These are phyloP conservation scores for Archaeoteleia sp. DNA, from an alignment of 2,888 invertebrate genomes.

Conservation along the genomic window DNA sequence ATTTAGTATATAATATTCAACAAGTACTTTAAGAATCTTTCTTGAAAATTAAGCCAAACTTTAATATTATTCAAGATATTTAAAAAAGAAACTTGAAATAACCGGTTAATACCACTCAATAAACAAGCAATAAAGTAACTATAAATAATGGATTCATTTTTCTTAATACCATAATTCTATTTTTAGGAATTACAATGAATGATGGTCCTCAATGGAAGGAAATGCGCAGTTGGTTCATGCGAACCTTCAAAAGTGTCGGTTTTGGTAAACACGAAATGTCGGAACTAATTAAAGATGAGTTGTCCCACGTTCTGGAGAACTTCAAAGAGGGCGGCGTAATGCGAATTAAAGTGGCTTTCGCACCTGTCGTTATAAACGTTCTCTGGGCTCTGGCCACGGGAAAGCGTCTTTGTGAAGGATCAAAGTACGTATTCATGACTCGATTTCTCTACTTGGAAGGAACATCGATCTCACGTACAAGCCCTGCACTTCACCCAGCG, in stretches of 20 bases:
- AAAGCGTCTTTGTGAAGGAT: slow-evolving; percentile 55
- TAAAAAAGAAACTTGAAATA: too few relatives aligned
- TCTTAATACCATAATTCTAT: too few relatives aligned
- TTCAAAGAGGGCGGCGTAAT: slow-evolving; percentile 62
- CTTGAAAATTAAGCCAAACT: too few relatives aligned
- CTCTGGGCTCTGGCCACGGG: slow-evolving; percentile 80
- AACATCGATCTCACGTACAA: slow-evolving; percentile 15
- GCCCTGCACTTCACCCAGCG: slow-evolving; percentile 18
- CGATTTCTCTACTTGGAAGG: slow-evolving; percentile 13
- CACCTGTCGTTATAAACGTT: slow-evolving; percentile 80
- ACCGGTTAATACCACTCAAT: too few relatives aligned
- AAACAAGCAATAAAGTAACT: too few relatives aligned
- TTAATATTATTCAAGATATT: too few relatives aligned
- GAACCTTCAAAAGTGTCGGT: slow-evolving; percentile 77
- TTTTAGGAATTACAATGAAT: slow-evolving; percentile 78
- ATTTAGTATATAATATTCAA: too few relatives aligned
- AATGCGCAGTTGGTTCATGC: slow-evolving; percentile 77
- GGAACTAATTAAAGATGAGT: slow-evolving; percentile 77
- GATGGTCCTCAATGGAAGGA: slow-evolving; percentile 79
- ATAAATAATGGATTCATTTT: too few relatives aligned
- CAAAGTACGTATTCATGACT: slow-evolving; percentile 54
- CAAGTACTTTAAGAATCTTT: too few relatives aligned
- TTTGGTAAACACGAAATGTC: slow-evolving; percentile 78
- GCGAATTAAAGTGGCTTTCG: slow-evolving; percentile 70
- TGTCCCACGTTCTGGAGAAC: slow-evolving; percentile 72